Percentiles rank a stretch among this genome's conserved stretches.
These are phyloP conservation scores for Styela plicata DNA, from an alignment of 23 tunicate species.

Conservation along the genomic window DNA sequence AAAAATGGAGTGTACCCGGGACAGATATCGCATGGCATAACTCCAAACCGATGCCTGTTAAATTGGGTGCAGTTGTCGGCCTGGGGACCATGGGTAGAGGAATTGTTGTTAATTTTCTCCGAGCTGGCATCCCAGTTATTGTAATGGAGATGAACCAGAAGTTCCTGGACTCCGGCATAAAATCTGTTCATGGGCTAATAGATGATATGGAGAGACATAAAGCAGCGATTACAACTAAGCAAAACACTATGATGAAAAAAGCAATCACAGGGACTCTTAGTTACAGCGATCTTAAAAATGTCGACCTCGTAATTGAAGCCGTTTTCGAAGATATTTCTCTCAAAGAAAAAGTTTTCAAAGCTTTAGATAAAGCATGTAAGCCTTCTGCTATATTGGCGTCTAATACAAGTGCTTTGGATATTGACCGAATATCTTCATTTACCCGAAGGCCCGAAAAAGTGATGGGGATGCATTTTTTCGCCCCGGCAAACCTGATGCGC, in stretches of 20 bases:
- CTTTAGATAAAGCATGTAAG: constrained; percentile 61
- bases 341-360: constrained; percentile 58
- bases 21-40: constrained; percentile 13
- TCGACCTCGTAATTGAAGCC: constrained; percentile 86
- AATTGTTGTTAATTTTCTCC: constrained; percentile 50
- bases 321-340: constrained; percentile 72
- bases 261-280: constrained; percentile 16
- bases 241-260: constrained; percentile 18
- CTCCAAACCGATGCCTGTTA: constrained; percentile 39
- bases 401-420: constrained; percentile 73
- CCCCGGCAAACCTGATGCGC: constrained; percentile 87
- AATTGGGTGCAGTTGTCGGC: constrained; percentile 68
- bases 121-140: constrained; percentile 43
- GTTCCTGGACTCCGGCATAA: constrained; percentile 16
- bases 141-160: constrained; percentile 51
- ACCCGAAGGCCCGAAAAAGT: constrained; percentile 69
- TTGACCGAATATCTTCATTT: constrained; percentile 59
- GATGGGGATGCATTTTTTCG: constrained; percentile 93
- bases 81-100: constrained; percentile 93
- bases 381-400: constrained; percentile 71
- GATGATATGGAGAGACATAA: constrained; percentile 32
- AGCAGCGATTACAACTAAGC: constrained; percentile 25
- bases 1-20: constrained; percentile 53
- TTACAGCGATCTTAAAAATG: constrained; percentile 41
- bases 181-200: constrained; percentile 24